A percentile compares a stretch with the other conserved stretches of the same genome.
Evolutionary conservation across 2,113 vertebrate species (phyloP).

Genomic region (Plotosus lineatus): DNA sequence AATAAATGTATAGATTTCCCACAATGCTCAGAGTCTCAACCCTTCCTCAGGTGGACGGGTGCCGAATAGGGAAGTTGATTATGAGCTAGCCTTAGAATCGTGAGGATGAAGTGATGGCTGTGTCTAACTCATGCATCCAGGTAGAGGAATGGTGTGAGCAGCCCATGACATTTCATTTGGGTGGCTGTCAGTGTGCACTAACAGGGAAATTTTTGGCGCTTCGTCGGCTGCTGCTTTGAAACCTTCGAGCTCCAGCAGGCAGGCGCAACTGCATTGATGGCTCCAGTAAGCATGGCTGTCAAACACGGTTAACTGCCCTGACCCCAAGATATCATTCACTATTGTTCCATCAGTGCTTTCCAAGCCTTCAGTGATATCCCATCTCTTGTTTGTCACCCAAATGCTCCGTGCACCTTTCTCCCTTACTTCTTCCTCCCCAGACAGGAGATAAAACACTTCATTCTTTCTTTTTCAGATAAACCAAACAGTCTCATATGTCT

Average conservation of each 20-base stretch:
- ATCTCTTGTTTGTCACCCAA: constrained; percentile 47
- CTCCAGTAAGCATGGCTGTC: constrained; percentile 40
- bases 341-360: constrained; percentile 38
- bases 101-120: constrained; percentile 38
- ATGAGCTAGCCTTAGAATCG: constrained; percentile 18
- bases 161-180: constrained; percentile 50
- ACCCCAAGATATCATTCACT: constrained; percentile 40
- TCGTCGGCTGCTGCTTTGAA: constrained; percentile 28
- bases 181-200: constrained; percentile 49
- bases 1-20: neutral
- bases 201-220: constrained; percentile 34
- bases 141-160: constrained; percentile 31
- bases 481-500: neutral
- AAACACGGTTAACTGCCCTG: constrained; percentile 47
- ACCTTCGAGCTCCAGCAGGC: constrained; percentile 23
- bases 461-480: neutral
- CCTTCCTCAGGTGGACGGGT: neutral
- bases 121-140: constrained; percentile 35
- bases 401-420: constrained; percentile 17
- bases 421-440: constrained; percentile 36
- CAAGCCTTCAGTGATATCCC: constrained; percentile 33
- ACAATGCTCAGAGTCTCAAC: neutral
- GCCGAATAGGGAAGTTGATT: constrained; percentile 36
- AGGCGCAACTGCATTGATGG: constrained; percentile 21
- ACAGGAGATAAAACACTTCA: constrained; percentile 17